Base-by-base conservation (phyloP, 30 jellyfish, hydroid and myxozoan genomes). In the Cassiopea andromeda region DNA sequence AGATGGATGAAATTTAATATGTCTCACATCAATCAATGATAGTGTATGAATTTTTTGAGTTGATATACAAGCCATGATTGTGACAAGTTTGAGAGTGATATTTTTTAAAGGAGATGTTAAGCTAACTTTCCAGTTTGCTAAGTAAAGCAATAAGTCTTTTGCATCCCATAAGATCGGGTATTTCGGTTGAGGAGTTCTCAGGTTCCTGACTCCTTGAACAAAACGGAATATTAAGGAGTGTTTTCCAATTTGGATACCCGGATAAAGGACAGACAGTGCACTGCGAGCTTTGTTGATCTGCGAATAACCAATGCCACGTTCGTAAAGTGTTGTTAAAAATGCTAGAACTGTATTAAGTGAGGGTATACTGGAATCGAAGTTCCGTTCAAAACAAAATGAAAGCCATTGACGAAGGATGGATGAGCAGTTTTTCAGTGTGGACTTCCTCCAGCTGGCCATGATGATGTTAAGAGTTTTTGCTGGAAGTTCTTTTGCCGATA, bases 161-260 rank as follows among this genome's bases (percentile, higher is more conserved):
- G 83, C 93, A 54, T 75, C 69, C 93, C 93, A 85, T 1, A 60
- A 15, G 13, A 74, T 8, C 9, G 76, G 88, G 49, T 85, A 85
- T 61, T 69, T 73, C 45, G 75, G 88, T 7, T 9, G 19, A 12
- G 88, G 73, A 9, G 87, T 13, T 1, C 81, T 45, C 16, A 75
- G 70, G 57, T 85, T 73, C 44, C 64, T 61, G 13, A 60, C 93
- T 1, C 93, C 88, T 1, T 60, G 71, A 18, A 85, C 1, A 75
- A 85, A 76, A 14, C 77, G 19, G 50, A 2, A 54, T 2, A 85
- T 48, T 3, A 74, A 67, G 16, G 87, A 85, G 47, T 73, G 87
- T 19, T 85, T 60, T 4, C 93, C 87, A 43, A 85, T 38, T 18
- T 46, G 66, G 49, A 43, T 13, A 12, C 17, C 72, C 14, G 81